Evolutionary conservation across 2,113 vertebrate genomes (phyloP), one percentile per base, ranked within the genome.

Genomic region (Ophiodon elongatus): DNA sequence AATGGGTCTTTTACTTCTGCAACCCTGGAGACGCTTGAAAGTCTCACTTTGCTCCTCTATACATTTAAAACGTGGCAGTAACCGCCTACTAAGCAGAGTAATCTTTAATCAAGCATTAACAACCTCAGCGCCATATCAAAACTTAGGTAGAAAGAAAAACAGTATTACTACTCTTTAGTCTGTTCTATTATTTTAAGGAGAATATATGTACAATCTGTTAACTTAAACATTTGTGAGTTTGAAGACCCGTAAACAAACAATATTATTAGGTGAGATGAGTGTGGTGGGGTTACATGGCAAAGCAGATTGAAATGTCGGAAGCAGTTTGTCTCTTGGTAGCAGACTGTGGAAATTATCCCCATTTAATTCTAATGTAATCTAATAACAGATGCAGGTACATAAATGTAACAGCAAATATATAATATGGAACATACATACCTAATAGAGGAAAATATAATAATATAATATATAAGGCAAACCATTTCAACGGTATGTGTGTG

Each of bases 391-490:
- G 35, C 57, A 29, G 9, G 21, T 35, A 50, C 39, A 54, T 54
- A 65, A 27, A 54, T 21, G 41, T 23, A 73, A 76, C 45, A 65
- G 6, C 31, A 60, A 45, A 25, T 21, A 76, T 56, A 56, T 56
- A 39, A 39, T 21, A 39, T 29, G 39, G 9, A 63, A 64, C 9
- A 76, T 14, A 35, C 8, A 31, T 21, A 66, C 43, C 73, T 37
- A 25, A 25, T 29, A 56, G n/a, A 27, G 45, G 54, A 56, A 6
- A 19, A 47, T 27, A 47, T 43, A 27, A 66, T 43, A 43, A 73
- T 9, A 71, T 47, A 27, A 68, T 33, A n/a, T 47, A n/a, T 35
- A 41, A 72, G n/a, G 69, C n/a, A 72, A 72, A 72, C 37, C 4
- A 29, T 60, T 43, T 60, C 8, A 54, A 60, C 17, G 11, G 13